phyloP scores from a whole-genome alignment of 2,113 vertebrate species.

The Dasyprocta punctata region DNA sequence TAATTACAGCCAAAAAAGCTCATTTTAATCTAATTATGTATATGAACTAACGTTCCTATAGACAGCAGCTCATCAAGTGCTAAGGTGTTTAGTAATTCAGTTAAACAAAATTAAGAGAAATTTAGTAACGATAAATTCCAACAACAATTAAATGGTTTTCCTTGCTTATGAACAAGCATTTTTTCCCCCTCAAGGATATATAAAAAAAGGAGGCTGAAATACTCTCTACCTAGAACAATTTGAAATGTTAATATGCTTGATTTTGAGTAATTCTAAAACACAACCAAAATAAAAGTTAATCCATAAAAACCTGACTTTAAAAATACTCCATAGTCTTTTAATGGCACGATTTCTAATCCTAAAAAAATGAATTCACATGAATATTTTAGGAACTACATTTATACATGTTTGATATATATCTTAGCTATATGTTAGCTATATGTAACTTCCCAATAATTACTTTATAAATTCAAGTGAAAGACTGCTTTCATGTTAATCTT shows the following conservation, averaged over 20 bases:
- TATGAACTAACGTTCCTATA: background rate
- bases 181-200: background rate
- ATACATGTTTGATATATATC: background rate
- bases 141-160: background rate
- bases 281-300: background rate
- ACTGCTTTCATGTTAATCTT: background rate
- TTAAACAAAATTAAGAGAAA: background rate
- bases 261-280: background rate
- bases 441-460: background rate
- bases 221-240: background rate
- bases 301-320: background rate
- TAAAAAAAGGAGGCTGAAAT: background rate
- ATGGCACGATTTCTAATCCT: background rate
- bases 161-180: background rate
- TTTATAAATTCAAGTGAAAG: constrained; percentile 11
- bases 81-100: background rate
- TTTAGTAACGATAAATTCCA: background rate
- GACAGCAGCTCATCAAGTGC: background rate
- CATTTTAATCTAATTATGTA: background rate
- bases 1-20: background rate
- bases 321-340: background rate
- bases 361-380: background rate
- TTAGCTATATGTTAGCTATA: background rate
- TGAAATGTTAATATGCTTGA: background rate
- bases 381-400: background rate